A percentile compares a stretch with the other conserved stretches of the same genome.
These are phyloP conservation scores for Uromys caudimaculatus DNA, from an alignment of 2,797 vertebrate genomes.

Conservation along the genomic window DNA sequence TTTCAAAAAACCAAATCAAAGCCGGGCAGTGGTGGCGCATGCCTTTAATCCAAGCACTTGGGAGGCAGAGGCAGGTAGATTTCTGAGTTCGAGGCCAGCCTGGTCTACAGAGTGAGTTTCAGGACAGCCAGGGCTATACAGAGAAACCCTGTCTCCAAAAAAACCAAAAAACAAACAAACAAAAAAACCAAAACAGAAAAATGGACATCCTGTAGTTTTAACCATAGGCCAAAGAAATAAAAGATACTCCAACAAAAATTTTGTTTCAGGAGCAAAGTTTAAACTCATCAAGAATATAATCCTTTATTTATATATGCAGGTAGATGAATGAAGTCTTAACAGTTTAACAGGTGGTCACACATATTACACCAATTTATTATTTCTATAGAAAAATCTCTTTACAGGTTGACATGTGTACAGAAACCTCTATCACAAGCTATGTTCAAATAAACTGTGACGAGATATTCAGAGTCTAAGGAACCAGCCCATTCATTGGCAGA, in stretches of 20 bases:
- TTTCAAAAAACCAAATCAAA: too few relatives aligned
- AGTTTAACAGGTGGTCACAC: background rate
- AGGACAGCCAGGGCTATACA: too few relatives aligned
- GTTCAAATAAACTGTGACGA: background rate
- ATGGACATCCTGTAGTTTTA: background rate
- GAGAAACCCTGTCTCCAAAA: too few relatives aligned
- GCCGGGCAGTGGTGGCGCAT: too few relatives aligned
- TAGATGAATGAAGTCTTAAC: conserved; percentile 23
- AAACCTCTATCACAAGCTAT: conserved; percentile 19
- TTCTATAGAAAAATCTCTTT: conserved; percentile 35
- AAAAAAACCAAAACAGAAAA: too few relatives aligned
- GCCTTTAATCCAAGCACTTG: too few relatives aligned
- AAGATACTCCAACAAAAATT: conserved; percentile 10
- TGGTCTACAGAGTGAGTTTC: too few relatives aligned
- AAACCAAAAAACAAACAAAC: too few relatives aligned
- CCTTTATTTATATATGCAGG: conserved; percentile 18
- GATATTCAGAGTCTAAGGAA: background rate
- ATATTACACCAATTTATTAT: background rate
- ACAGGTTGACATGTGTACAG: background rate
- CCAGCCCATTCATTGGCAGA: background rate
- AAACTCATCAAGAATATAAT: conserved; percentile 35
- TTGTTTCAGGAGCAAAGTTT: background rate
- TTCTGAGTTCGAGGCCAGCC: too few relatives aligned
- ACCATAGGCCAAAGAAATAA: background rate
- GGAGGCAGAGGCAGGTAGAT: too few relatives aligned